Percentiles rank a stretch among this genome's conserved stretches.
Evolutionary conservation across 2,797 vertebrate genomes (phyloP).

Genomic region (Argya squamiceps): DNA sequence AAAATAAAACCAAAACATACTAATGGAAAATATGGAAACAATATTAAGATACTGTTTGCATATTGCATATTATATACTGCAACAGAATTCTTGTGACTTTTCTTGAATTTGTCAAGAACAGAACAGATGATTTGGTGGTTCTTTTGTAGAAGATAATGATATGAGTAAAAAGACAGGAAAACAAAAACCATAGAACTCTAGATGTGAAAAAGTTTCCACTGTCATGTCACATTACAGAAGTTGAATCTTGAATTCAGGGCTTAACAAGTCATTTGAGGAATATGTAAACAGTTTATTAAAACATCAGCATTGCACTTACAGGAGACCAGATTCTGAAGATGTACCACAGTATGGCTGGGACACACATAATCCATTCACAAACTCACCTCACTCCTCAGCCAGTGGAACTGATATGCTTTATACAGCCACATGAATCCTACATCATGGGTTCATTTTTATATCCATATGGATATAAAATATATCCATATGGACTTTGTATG

Average conservation of each 20-base stretch:
- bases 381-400: neutral
- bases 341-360: neutral
- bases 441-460: rapidly evolving
- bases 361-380: neutral
- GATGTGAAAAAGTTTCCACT: neutral
- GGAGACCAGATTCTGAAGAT: neutral
- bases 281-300: neutral
- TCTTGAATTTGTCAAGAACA: neutral
- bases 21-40: neutral
- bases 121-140: neutral
- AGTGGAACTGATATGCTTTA: neutral
- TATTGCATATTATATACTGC: neutral
- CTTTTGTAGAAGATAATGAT: neutral
- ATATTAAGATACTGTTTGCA: neutral
- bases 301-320: neutral
- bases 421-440: neutral
- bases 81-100: neutral
- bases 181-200: neutral
- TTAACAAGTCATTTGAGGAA: neutral
- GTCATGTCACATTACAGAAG: neutral
- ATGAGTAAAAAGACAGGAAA: neutral
- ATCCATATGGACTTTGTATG: neutral
- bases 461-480: neutral
- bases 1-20: neutral
- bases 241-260: neutral